Conservation (phyloP, 2,113 vertebrate genomes). For the Callipepla squamata region DNA sequence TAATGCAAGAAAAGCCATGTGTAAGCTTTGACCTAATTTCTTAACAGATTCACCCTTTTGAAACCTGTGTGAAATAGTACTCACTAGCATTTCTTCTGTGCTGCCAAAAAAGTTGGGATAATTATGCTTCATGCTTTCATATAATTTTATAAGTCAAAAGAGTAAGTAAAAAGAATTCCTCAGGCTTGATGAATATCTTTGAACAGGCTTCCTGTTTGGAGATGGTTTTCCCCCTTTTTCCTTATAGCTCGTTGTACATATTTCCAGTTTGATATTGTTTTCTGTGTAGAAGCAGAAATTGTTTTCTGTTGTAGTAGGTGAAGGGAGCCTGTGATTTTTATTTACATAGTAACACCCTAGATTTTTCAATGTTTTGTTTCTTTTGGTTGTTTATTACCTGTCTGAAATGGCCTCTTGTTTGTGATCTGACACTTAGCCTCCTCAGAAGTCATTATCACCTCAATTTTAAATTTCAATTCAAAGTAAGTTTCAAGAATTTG, state of each 20-base stretch:
- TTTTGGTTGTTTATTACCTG: neutral
- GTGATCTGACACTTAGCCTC: neutral
- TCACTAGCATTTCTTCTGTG: neutral
- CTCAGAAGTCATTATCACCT: neutral
- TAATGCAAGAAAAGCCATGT: neutral
- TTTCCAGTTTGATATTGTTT: slow-evolving; percentile 25
- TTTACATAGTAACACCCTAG: neutral
- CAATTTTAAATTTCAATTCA: neutral
- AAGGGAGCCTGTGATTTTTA: neutral
- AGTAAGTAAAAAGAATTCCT: neutral
- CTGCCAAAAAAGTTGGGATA: neutral
- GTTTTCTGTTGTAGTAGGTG: neutral
- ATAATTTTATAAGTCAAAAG: neutral
- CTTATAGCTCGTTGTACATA: neutral
- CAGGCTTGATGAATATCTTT: neutral
- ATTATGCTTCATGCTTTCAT: neutral
- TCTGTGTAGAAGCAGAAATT: slow-evolving; percentile 16
- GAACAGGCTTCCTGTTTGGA: neutral
- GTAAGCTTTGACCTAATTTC: neutral
- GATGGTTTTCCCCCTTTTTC: neutral
- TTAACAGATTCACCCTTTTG: neutral
- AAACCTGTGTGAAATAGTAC: neutral
- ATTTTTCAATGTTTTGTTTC: neutral
- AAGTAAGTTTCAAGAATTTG: neutral
- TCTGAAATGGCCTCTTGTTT: neutral